Percentiles rank a stretch among this genome's conserved stretches.
Conservation (phyloP, 2,113 vertebrate species). For the Antennarius striatus region DNA sequence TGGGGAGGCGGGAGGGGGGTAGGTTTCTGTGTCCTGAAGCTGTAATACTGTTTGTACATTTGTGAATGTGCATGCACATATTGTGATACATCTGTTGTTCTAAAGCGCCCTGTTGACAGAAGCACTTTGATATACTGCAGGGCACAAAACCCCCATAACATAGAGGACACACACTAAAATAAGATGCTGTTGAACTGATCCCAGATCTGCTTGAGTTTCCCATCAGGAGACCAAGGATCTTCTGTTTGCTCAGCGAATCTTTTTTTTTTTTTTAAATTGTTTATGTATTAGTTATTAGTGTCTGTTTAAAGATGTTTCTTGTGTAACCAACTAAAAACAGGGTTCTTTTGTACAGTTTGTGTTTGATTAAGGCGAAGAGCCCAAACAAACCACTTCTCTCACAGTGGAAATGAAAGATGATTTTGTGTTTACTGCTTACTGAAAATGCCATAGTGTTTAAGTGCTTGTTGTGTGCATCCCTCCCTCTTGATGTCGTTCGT, state of each 20-base stretch:
- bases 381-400: constrained; percentile 56
- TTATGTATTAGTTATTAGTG: constrained; percentile 24
- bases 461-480: constrained; percentile 73
- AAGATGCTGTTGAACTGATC: constrained; percentile 36
- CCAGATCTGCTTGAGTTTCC: not conserved
- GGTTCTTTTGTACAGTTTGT: constrained; percentile 70
- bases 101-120: constrained; percentile 43
- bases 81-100: constrained; percentile 42
- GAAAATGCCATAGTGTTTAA: constrained; percentile 61
- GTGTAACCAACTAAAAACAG: constrained; percentile 38
- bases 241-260: constrained; percentile 4
- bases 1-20: not conserved
- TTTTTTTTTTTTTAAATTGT: too few relatives aligned
- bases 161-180: constrained; percentile 12
- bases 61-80: constrained; percentile 66
- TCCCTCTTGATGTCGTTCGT: constrained; percentile 64
- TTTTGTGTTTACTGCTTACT: constrained; percentile 63
- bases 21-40: constrained; percentile 27
- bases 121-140: constrained; percentile 40
- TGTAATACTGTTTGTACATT: constrained; percentile 54
- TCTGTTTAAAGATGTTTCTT: constrained; percentile 33
- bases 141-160: constrained; percentile 3
- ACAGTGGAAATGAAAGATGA: constrained; percentile 23
- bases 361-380: constrained; percentile 40
- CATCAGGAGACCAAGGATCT: constrained; percentile 2